Base-by-base conservation (phyloP, 2,888 invertebrate species). In the Xylota segnis region DNA sequence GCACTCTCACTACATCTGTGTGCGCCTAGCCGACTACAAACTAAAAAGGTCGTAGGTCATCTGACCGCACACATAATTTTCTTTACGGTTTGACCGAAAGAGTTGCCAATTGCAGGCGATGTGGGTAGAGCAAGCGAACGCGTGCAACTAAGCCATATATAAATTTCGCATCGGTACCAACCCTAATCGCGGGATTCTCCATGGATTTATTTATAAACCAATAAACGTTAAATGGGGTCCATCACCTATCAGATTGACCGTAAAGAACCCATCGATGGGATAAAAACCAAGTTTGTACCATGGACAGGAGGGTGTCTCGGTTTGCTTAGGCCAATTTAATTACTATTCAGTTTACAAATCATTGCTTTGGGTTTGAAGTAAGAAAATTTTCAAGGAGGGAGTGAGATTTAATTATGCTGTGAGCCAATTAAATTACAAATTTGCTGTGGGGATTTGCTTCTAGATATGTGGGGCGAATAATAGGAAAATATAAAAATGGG, bases 1-100 rank as follows among this genome's bases (percentile, higher is more conserved):
- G 70, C 81, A 75, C 63, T 66, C 79, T 63, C 43, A 40, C 84
- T 65, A 18, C 27, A 70, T 77, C 70, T 71, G 29, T 63, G 34
- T 66, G 52, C 52, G 52, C 52, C 37, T 54, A 66, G 71, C 59
- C 76, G 77, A 77, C 77, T 63, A 68, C 66, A 66, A 68, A 81
- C 65, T 43, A 45, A 65, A 66, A 71, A 86, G 76, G 81, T 86
- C 81, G 50, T 34, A 82, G 81, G 81, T 82, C 81, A 63, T 71
- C 63, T 82, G 81, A 81, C 86, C 71, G 81, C 86, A 86, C 81
- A 86, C 86, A 86, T 76, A 86, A 86, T 76, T 86, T 72, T 76
- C 81, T 81, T 70, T 70, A 81, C 54, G 71, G 54, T 52, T 71
- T 58, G 75, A 71, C 84, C 84, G 54, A 76, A 81, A 79, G 63